A percentile compares a stretch with the other conserved stretches of the same genome.
Evolutionary conservation across 2,797 vertebrate genomes (phyloP).

Genomic region (Rhodeus uyekii): DNA sequence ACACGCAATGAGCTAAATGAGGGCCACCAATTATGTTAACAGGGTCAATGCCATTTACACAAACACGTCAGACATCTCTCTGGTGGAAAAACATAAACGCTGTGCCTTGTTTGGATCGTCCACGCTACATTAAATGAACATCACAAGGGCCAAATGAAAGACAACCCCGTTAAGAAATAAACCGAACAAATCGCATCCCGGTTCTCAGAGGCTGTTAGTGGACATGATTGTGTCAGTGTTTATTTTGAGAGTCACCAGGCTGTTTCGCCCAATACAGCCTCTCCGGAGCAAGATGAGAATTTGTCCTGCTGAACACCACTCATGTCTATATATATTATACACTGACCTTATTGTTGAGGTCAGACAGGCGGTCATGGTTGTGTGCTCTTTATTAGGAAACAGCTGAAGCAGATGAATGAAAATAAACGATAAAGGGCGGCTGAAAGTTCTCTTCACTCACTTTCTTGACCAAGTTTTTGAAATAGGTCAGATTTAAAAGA

Average conservation of each 20-base stretch:
- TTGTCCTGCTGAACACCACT: constrained; percentile 18
- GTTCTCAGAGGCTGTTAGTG: constrained; percentile 5
- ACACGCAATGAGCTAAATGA: constrained; percentile 52
- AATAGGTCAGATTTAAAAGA: constrained; percentile 24
- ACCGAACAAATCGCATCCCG: constrained; percentile 9
- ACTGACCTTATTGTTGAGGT: constrained; percentile 39
- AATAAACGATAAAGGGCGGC: neutral
- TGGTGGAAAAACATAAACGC: constrained; percentile 44
- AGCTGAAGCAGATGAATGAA: constrained; percentile 24
- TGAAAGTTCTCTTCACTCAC: neutral
- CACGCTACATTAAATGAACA: constrained; percentile 34
- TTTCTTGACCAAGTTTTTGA: neutral
- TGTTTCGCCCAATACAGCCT: constrained; percentile 5
- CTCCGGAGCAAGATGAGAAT: constrained; percentile 5
- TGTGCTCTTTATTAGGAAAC: constrained; percentile 8
- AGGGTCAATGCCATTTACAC: constrained; percentile 46
- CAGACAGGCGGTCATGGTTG: constrained; percentile 19
- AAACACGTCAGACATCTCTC: constrained; percentile 31
- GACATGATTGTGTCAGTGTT: constrained; percentile 23
- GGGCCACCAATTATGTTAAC: constrained; percentile 28
- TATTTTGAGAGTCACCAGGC: constrained; percentile 49
- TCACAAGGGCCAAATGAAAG: constrained; percentile 41
- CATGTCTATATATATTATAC: constrained; percentile 28
- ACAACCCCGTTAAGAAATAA: constrained; percentile 50
- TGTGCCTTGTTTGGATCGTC: constrained; percentile 44